Conservation (phyloP, 2,888 invertebrate species). For the Choristoneura rosaceana region DNA sequence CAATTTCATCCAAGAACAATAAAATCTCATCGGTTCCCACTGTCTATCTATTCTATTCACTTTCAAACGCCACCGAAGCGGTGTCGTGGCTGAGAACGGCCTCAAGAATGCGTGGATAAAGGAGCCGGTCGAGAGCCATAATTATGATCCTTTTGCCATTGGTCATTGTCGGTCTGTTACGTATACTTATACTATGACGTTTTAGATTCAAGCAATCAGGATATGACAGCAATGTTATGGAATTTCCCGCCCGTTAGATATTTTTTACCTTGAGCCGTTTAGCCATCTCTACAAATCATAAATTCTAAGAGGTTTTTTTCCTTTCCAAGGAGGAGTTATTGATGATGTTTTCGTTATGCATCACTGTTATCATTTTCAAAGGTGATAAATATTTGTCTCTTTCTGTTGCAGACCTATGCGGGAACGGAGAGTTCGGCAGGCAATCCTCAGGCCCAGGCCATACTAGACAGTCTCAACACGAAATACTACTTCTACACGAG, state of each 20-base stretch:
- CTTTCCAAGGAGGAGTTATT: background rate
- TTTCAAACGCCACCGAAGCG: conserved; percentile 55
- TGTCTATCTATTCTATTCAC: conserved; percentile 19
- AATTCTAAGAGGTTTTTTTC: no score
- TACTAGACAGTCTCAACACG: conserved; percentile 91
- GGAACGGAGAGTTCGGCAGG: conserved; percentile 87
- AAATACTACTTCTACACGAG: conserved; percentile 96
- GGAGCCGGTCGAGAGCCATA: conserved; percentile 49
- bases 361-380: no score
- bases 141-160: conserved; percentile 43
- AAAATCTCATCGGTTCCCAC: conserved; percentile 23
- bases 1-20: conserved; percentile 23
- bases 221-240: background rate
- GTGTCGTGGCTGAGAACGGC: conserved; percentile 52
- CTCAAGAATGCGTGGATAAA: conserved; percentile 58
- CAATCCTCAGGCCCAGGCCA: conserved; percentile 87
- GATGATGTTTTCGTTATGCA: background rate
- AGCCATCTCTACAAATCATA: background rate
- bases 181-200: conserved; percentile 1
- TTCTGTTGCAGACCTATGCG: conserved; percentile 88
- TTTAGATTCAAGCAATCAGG: conserved; percentile 1
- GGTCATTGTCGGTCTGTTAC: conserved; percentile 4
- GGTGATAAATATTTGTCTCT: conserved; percentile 11
- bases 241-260: background rate
- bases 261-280: background rate